phyloP scores from a whole-genome alignment of 2,797 vertebrate genomes.

The Sebastes nivosus region DNA sequence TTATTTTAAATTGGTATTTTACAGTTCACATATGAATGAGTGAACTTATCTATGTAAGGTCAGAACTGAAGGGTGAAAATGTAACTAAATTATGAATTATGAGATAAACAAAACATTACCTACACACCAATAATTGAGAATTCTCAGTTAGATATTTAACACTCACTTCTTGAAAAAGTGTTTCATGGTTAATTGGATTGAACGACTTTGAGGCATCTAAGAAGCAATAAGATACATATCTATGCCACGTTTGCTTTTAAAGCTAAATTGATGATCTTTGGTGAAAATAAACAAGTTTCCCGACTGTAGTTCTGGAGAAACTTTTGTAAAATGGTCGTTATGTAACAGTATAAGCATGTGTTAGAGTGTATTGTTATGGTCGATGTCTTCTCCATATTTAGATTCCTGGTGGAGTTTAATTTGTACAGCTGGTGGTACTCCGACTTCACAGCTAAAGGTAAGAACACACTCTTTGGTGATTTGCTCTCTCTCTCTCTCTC shows the following conservation, averaged over 20 bases:
- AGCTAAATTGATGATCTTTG: not conserved
- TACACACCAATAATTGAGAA: not conserved
- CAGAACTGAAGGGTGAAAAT: not conserved
- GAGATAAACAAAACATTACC: not conserved
- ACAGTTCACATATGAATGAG: not conserved
- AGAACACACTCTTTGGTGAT: conserved; percentile 27
- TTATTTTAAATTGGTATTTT: not conserved
- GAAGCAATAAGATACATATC: not conserved
- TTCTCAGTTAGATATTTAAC: not conserved
- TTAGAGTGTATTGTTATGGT: conserved; percentile 5
- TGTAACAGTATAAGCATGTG: not conserved
- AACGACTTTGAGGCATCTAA: not conserved
- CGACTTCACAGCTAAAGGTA: conserved; percentile 93
- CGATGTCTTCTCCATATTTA: conserved; percentile 65
- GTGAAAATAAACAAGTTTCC: not conserved
- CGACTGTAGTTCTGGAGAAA: not conserved
- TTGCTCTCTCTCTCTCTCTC: not conserved
- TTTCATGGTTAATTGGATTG: not conserved
- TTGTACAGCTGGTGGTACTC: conserved; percentile 97
- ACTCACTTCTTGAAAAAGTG: not conserved
- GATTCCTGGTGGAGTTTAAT: conserved; percentile 98
- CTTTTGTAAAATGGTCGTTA: not conserved
- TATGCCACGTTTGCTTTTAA: not conserved
- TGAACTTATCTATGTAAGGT: not conserved
- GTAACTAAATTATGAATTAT: not conserved